Conservation (phyloP, 2,113 vertebrate genomes). For the Eubucco bourcierii region DNA sequence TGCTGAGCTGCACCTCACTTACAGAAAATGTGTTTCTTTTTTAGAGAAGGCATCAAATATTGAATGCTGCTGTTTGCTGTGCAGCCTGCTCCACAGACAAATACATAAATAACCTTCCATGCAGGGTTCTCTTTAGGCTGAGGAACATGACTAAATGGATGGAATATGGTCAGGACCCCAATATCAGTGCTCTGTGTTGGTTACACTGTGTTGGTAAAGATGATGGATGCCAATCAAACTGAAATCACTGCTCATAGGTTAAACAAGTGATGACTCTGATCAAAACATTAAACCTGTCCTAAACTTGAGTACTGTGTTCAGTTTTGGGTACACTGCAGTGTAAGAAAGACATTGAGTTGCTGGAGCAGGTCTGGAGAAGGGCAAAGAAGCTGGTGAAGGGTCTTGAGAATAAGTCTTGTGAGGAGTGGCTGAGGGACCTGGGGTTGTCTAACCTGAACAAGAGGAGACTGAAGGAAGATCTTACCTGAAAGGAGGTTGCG, state of each 20-base stretch:
- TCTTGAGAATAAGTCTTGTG: too few relatives aligned
- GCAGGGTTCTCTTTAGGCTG: background rate
- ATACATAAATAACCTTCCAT: background rate
- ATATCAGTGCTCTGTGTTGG: background rate
- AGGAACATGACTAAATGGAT: conserved; percentile 7
- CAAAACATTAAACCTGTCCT: background rate
- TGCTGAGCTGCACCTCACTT: conserved; percentile 55
- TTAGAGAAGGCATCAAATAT: background rate
- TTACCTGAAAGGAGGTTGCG: too few relatives aligned
- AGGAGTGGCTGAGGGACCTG: too few relatives aligned
- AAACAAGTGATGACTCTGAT: conserved; percentile 26
- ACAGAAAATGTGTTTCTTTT: conserved; percentile 31
- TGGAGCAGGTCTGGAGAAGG: too few relatives aligned
- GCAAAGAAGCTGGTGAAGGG: too few relatives aligned
- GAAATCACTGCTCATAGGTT: conserved; percentile 17
- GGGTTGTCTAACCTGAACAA: too few relatives aligned
- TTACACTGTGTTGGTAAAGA: background rate
- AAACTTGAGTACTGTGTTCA: background rate
- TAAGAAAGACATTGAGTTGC: too few relatives aligned
- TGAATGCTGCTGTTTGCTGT: background rate
- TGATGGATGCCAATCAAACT: conserved; percentile 28
- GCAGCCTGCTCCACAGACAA: background rate
- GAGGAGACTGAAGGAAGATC: too few relatives aligned
- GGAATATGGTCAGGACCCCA: background rate
- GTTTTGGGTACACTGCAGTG: too few relatives aligned